phyloP scores from a whole-genome alignment of 2,113 vertebrate genomes.

The Recurvirostra avosetta region DNA sequence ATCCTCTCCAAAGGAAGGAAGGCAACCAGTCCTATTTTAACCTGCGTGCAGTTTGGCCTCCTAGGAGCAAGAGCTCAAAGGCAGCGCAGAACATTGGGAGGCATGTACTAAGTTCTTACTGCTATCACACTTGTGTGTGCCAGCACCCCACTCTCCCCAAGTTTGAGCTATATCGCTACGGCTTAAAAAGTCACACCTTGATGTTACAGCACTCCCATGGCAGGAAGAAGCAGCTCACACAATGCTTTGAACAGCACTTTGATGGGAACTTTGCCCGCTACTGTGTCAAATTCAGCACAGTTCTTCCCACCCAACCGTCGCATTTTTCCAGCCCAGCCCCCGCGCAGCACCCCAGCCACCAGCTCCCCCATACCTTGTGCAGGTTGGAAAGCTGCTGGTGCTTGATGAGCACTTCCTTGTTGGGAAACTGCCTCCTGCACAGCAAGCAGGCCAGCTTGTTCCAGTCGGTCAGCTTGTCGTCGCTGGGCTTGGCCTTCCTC shows the following conservation, averaged over 20 bases:
- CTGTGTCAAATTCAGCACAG: not conserved
- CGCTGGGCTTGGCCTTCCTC: conserved; percentile 75
- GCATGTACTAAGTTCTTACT: not conserved
- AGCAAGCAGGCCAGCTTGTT: conserved; percentile 96
- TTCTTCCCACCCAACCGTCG: not conserved
- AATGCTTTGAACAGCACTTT: not conserved
- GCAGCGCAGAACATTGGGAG: not conserved
- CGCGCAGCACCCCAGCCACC: not conserved
- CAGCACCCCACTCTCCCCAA: not conserved
- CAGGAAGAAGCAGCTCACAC: conserved; percentile 33
- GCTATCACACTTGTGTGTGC: not conserved
- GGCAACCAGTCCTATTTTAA: not conserved
- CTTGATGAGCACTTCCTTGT: conserved; percentile 91
- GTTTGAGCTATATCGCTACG: not conserved
- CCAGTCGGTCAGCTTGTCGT: conserved; percentile 94
- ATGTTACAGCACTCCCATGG: not conserved
- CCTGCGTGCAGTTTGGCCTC: not conserved
- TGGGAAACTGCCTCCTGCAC: conserved; percentile 95
- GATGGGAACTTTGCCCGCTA: not conserved
- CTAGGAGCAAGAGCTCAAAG: not conserved
- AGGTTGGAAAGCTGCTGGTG: conserved; percentile 97
- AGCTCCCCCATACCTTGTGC: conserved; percentile 82
- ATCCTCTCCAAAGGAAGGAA: not conserved
- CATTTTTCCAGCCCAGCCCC: not conserved
- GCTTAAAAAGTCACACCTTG: conserved; percentile 24